Base-by-base conservation (phyloP, 1,140 invertebrate species). In the Drosophila tristis region DNA sequence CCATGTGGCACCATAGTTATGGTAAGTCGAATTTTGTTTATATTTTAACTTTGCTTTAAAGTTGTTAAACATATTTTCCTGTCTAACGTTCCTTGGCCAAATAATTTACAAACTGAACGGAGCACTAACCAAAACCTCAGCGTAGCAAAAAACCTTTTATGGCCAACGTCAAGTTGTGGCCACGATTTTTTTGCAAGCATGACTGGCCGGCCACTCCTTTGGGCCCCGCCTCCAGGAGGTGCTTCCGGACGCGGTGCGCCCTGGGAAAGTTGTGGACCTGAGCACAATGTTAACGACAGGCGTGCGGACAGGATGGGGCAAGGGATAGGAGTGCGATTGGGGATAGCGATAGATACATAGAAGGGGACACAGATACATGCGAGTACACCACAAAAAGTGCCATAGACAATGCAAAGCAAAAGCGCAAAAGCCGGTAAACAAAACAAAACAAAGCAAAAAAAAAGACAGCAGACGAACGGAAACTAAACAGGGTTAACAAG, bases 401-500 rank as follows among this genome's bases (percentile, higher is more conserved):
- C 47, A 50, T 39, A 43, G 57, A 65, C 67, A 58, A 68, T 51
- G 65, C 15, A 39, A 11, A 16, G 42, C 15, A 16, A 67, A 67
- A 67, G 63, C 66, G 31, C 66, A 49, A 35, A 23, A 31, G 63
- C 31, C 26, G 44, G 72, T 74, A 59, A 62, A 76, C 39, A 78
- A 54, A 59, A 55, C 51, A 76, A 57, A 49, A 29, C n/a, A 42
- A 42, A n/a, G 13, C 0, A 23, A 50, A 9, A 76, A 25, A 78
- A 48, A 64, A 59, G 35, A 29, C n/a, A 42, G 49, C 31, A 56
- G 42, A 13, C 35, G 54, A 78, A 60, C 62, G 55, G 42, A 66
- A 72, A 56, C 60, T 58, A 65, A 78, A 78, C 42, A 59, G 59
- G 74, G 74, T 59, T 72, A 72, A 58, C 55, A 51, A 64, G 31